A percentile compares a stretch with the other conserved stretches of the same genome.
phyloP scores from a whole-genome alignment of 2,113 vertebrate species.

The Panthera uncia region DNA sequence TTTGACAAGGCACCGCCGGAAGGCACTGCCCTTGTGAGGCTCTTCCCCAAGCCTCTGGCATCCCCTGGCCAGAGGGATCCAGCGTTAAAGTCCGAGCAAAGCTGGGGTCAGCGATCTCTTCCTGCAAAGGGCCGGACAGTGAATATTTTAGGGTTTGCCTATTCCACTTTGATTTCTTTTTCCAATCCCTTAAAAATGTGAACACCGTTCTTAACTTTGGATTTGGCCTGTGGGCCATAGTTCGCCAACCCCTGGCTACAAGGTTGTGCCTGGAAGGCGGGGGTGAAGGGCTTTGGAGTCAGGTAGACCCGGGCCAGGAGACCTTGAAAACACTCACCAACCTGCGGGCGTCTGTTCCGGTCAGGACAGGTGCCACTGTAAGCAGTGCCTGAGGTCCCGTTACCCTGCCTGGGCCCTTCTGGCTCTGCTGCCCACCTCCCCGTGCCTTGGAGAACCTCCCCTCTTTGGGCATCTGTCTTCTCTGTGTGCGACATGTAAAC shows the following conservation, averaged over 20 bases:
- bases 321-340: neutral
- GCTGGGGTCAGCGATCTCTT: neutral
- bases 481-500: neutral
- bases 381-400: fast-evolving
- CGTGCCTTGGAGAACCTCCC: fast-evolving
- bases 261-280: neutral
- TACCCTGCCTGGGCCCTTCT: neutral
- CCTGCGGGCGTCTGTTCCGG: fast-evolving
- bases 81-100: fast-evolving
- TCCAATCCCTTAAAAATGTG: neutral
- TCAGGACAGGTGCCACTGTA: neutral
- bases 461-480: neutral
- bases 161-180: neutral
- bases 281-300: neutral
- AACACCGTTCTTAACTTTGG: neutral
- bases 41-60: fast-evolving
- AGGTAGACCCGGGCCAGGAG: neutral
- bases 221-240: fast-evolving
- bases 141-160: neutral
- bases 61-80: neutral
- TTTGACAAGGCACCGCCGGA: neutral
- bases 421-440: neutral
- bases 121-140: neutral
- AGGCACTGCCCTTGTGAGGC: fast-evolving
- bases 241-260: neutral